These are phyloP conservation scores for Podilymbus podiceps DNA, from an alignment of 2,113 vertebrate genomes.

Conservation along the genomic window DNA sequence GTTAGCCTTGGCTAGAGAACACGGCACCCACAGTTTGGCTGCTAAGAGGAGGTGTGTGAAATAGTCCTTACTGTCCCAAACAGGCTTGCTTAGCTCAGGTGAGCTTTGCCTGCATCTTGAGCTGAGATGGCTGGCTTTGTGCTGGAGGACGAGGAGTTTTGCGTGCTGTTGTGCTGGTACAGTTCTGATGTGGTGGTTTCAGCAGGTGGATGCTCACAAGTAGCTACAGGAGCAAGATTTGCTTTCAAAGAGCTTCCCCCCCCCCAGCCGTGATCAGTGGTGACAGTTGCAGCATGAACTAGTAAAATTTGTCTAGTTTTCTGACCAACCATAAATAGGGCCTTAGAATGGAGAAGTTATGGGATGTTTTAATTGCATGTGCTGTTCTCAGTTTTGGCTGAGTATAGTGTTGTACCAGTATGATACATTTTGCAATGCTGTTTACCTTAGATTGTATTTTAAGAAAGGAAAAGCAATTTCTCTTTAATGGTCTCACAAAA, in stretches of 20 bases:
- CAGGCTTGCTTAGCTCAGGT: not conserved
- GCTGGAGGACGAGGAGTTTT: not conserved
- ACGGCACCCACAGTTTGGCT: not conserved
- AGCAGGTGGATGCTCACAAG: not conserved
- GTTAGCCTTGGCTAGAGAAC: not conserved
- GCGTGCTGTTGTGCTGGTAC: not conserved
- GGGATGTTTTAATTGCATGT: not conserved
- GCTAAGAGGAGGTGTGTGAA: not conserved
- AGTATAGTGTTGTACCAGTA: not conserved
- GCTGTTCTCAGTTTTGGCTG: not conserved
- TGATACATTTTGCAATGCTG: not conserved
- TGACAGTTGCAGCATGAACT: not conserved
- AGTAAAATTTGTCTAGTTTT: not conserved
- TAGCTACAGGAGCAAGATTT: not conserved
- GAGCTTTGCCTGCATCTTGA: not conserved
- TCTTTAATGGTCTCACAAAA: not conserved
- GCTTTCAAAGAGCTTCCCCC: not conserved
- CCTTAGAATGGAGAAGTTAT: not conserved
- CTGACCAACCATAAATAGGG: not conserved
- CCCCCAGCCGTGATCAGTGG: accelerated
- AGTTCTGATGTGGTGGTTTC: not conserved
- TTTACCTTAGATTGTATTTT: not conserved
- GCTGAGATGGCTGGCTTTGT: not conserved
- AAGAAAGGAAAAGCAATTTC: not conserved
- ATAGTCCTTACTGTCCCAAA: not conserved